Conservation (phyloP, 2,113 vertebrate species). For the Hylia prasina region DNA sequence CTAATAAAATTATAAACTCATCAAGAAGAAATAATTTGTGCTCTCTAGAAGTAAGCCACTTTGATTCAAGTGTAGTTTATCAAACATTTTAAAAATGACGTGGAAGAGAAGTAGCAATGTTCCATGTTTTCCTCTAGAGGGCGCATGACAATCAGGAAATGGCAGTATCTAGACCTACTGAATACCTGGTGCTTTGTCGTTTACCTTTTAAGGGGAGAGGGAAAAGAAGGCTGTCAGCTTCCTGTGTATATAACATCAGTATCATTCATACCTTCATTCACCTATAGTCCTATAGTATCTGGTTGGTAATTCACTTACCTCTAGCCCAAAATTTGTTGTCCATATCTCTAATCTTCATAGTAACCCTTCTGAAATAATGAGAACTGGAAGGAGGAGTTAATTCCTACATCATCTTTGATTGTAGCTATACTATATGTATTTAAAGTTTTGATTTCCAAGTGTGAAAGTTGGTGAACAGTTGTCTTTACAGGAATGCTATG, state of each 20-base stretch:
- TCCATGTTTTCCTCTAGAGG: constrained; percentile 18
- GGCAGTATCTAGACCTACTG: neutral
- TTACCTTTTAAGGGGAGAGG: neutral
- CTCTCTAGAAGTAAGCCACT: neutral
- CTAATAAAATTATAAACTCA: neutral
- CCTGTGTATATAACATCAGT: neutral
- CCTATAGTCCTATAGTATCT: neutral
- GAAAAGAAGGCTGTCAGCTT: neutral
- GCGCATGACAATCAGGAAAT: neutral
- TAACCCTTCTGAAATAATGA: neutral
- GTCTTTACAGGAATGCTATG: neutral
- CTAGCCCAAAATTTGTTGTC: neutral
- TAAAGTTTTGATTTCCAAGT: neutral
- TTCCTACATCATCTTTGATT: neutral
- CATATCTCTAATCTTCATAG: neutral
- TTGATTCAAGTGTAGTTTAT: neutral
- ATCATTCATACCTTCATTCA: neutral
- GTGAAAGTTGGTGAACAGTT: neutral
- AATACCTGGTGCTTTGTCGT: neutral
- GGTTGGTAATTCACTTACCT: neutral
- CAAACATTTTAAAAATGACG: neutral
- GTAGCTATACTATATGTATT: neutral
- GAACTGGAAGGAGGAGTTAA: neutral
- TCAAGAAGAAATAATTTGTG: neutral
- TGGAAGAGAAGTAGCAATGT: neutral